Conservation (phyloP, 2,113 vertebrate species). For the Steatornis caripensis region DNA sequence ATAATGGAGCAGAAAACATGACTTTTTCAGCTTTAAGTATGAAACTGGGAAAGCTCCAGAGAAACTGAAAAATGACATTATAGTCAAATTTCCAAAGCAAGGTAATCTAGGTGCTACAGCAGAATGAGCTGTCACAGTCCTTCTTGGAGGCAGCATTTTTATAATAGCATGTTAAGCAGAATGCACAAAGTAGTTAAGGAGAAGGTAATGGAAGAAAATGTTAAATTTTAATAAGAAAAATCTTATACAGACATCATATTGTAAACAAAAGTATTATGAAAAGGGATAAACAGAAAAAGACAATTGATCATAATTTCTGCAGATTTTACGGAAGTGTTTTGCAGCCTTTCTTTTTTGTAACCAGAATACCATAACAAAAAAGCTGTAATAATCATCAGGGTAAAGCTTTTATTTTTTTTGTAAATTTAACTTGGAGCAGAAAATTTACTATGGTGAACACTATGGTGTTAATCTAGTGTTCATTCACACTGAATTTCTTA, state of each 20-base stretch:
- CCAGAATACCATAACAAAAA: not conserved
- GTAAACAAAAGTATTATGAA: not conserved
- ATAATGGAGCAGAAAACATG: not conserved
- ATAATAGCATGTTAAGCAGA: not conserved
- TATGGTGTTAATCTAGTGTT: not conserved
- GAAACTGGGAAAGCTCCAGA: not conserved
- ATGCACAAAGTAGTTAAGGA: not conserved
- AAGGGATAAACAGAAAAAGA: not conserved
- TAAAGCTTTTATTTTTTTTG: not conserved
- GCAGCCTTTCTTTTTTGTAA: not conserved
- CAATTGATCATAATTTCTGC: not conserved
- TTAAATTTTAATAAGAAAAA: not conserved
- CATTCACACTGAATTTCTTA: not conserved
- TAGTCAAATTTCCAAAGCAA: not conserved
- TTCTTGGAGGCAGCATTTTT: not conserved
- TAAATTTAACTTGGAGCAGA: not conserved
- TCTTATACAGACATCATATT: not conserved
- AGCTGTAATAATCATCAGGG: fast-evolving
- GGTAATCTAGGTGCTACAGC: not conserved
- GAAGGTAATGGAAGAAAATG: not conserved
- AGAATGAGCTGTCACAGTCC: not conserved
- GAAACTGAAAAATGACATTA: not conserved
- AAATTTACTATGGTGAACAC: not conserved
- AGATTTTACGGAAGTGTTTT: not conserved
- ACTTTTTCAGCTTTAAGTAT: not conserved